Evolutionary conservation across 2,797 vertebrate genomes (phyloP).

Genomic region (Gallinago stenura): DNA sequence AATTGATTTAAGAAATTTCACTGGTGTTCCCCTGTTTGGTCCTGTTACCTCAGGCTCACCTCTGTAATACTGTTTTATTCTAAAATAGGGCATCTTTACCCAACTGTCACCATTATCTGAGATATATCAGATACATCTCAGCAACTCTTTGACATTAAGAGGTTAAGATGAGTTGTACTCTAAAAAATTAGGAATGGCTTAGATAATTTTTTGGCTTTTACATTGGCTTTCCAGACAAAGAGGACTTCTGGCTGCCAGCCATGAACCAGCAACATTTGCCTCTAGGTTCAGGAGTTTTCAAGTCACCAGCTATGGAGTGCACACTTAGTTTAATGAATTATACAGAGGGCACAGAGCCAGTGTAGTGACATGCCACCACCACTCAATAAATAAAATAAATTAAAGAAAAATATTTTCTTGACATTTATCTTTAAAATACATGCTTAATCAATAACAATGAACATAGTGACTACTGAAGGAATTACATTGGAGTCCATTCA

Average conservation of each 20-base stretch:
- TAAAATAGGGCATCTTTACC: neutral
- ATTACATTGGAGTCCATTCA: constrained; percentile 15
- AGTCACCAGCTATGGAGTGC: neutral
- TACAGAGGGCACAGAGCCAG: neutral
- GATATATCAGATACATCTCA: neutral
- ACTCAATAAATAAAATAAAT: constrained; percentile 31
- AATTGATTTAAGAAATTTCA: too few relatives aligned
- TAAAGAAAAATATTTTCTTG: neutral
- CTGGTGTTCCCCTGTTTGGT: too few relatives aligned
- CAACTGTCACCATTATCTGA: neutral
- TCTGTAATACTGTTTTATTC: neutral
- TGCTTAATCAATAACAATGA: constrained; percentile 33
- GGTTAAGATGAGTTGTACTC: neutral
- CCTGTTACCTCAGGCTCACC: neutral
- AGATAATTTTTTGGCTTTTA: neutral
- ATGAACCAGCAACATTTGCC: neutral
- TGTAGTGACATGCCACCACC: neutral
- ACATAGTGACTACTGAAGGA: constrained; percentile 13
- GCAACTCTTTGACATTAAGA: neutral
- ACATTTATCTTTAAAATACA: constrained; percentile 36
- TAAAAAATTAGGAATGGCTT: neutral
- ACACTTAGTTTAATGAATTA: constrained; percentile 40
- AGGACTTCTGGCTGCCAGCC: neutral
- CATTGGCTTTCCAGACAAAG: neutral
- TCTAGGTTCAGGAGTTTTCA: neutral